Evolutionary conservation across 2,888 invertebrate species (phyloP).

Genomic region (Catocala nupta): DNA sequence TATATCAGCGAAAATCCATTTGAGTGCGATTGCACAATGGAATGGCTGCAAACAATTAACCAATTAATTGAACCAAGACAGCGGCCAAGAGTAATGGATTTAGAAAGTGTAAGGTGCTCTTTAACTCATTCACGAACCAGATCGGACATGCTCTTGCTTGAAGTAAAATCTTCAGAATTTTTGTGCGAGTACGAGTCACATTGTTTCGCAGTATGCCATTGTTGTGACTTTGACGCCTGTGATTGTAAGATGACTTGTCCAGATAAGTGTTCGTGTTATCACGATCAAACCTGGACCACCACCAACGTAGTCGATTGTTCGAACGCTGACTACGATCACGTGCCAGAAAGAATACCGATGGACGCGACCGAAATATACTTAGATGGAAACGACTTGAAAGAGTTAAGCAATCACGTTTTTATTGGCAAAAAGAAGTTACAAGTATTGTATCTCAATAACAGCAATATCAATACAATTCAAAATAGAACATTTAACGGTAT

Average conservation of each 20-base stretch:
- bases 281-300: constrained; percentile 94
- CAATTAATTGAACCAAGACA: constrained; percentile 91
- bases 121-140: constrained; percentile 90
- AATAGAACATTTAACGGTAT: constrained; percentile 95
- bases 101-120: constrained; percentile 92
- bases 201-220: constrained; percentile 95
- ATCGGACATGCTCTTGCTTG: constrained; percentile 88
- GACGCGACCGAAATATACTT: constrained; percentile 95
- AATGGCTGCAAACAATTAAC: constrained; percentile 94
- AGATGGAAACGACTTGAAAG: constrained; percentile 93
- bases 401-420: constrained; percentile 94
- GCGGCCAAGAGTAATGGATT: constrained; percentile 93
- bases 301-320: constrained; percentile 94
- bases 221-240: constrained; percentile 96
- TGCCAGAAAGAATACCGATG: constrained; percentile 94
- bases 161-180: constrained; percentile 92
- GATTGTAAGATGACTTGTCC: constrained; percentile 97
- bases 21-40: constrained; percentile 95
- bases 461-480: constrained; percentile 91
- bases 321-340: constrained; percentile 90
- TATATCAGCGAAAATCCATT: constrained; percentile 94
- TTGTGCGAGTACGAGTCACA: constrained; percentile 93
- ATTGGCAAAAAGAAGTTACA: constrained; percentile 94
- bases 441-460: constrained; percentile 92
- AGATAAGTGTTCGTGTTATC: constrained; percentile 94